Evolutionary conservation across 2,113 vertebrate genomes (phyloP).

Genomic region (Peromyscus maniculatus): DNA sequence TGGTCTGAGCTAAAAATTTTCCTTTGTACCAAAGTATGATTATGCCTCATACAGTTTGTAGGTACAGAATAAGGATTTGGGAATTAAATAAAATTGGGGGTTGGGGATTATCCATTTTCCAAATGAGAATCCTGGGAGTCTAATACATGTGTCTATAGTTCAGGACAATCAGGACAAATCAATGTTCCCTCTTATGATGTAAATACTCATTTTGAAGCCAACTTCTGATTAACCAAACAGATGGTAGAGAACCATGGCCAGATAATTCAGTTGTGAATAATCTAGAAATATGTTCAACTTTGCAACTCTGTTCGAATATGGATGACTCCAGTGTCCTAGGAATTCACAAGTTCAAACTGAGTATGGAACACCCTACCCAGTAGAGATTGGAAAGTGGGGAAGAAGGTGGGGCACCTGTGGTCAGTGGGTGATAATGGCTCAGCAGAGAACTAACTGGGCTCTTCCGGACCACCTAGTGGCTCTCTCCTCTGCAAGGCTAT

Average conservation of each 20-base stretch:
- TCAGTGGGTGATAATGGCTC: neutral
- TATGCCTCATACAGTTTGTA: constrained; percentile 55
- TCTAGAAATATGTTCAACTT: constrained; percentile 49
- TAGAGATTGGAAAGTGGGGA: neutral
- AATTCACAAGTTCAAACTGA: constrained; percentile 52
- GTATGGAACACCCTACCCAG: neutral
- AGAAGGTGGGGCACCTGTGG: neutral
- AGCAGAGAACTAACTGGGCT: neutral
- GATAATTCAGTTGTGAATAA: constrained; percentile 66
- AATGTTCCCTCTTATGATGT: constrained; percentile 31
- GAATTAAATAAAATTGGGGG: constrained; percentile 16
- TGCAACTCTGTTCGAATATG: constrained; percentile 44
- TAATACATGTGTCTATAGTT: constrained; percentile 9
- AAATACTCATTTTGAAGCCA: constrained; percentile 51
- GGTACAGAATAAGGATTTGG: neutral
- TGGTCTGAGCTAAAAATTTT: constrained; percentile 52
- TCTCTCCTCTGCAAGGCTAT: neutral
- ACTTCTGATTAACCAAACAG: constrained; percentile 46
- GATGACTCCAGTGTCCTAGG: neutral
- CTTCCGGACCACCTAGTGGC: neutral
- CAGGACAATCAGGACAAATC: constrained; percentile 51
- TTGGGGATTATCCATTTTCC: constrained; percentile 19
- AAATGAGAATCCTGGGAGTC: neutral
- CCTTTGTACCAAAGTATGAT: constrained; percentile 37
- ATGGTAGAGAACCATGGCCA: constrained; percentile 40